Evolutionary conservation across 2,113 vertebrate species (phyloP), one percentile per base, ranked within the genome.

Genomic region (Gavialis gangeticus): DNA sequence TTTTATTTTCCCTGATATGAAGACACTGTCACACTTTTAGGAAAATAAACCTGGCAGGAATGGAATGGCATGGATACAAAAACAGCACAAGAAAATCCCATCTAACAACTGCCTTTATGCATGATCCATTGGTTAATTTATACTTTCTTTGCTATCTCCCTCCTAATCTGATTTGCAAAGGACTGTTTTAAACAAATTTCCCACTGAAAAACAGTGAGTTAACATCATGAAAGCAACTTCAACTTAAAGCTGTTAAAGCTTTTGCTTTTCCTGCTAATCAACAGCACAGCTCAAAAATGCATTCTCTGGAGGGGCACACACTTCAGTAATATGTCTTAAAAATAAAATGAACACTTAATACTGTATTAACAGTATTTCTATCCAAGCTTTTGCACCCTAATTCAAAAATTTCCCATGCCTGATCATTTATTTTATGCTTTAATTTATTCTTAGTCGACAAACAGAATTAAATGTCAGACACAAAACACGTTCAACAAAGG

Each of bases 391-490:
- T 64, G 19, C 84, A 88, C 85, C 88, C 55, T 85, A 75, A 92
- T 59, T 71, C 78, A 56, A 10, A 85, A 81, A 54, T 91, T 46
- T 57, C 73, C 84, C 75, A 89, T 17, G 34, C 11, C 25, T 79
- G 82, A 58, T 62, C n/a, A 96, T 91, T 91, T 95, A 78, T 78
- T 91, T 83, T 37, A 64, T 55, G 28, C 77, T 88, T 92, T 55
- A 95, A 94, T 84, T 63, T 93, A 96, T 93, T 95, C 93, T 90
- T 89, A 91, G 22, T 93, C 88, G 60, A 71, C 28, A 77, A 89
- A 93, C 28, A 96, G 21, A 24, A 59, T 93, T 93, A 89, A 90
- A 66, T 46, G 91, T 85, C 79, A 97, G 30, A 95, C 27, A 67
- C 78, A 81, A 95, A 87, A 95, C 80, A 60, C 58, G 63, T 92